phyloP scores from a whole-genome alignment of 2,113 vertebrate species.

The Stigmatopora argus region DNA sequence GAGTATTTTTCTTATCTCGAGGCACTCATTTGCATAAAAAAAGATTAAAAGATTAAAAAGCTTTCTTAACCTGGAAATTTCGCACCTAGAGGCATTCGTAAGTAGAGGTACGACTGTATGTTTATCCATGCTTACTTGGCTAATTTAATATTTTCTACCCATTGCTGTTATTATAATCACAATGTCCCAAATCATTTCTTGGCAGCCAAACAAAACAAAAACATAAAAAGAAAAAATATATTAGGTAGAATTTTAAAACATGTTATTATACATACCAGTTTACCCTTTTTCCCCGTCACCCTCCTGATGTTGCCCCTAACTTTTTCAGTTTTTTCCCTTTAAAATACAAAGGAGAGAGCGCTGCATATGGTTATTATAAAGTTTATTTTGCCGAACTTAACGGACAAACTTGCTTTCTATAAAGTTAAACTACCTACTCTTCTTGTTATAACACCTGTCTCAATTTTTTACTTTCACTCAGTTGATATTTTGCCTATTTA shows the following conservation, averaged over 20 bases:
- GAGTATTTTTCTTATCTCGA: too few species aligned
- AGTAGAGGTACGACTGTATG: too few species aligned
- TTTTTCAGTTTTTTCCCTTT: conserved; percentile 28
- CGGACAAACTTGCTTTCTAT: conserved; percentile 57
- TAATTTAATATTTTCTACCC: background rate
- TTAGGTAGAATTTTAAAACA: background rate
- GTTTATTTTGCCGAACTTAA: conserved; percentile 47
- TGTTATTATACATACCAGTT: background rate
- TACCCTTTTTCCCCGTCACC: conserved; percentile 7
- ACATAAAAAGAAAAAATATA: background rate
- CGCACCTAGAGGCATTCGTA: too few species aligned
- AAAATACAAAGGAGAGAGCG: conserved; percentile 56
- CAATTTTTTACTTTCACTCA: conserved; percentile 12
- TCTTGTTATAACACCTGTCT: conserved; percentile 1
- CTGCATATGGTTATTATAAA: conserved; percentile 54
- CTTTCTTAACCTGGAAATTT: too few species aligned
- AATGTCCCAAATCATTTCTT: background rate
- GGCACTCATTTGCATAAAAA: too few species aligned
- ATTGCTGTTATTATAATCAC: background rate
- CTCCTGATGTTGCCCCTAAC: conserved; percentile 12
- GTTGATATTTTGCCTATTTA: background rate
- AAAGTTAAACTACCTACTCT: conserved; percentile 42
- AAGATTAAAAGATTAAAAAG: too few species aligned
- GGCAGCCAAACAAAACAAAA: background rate
- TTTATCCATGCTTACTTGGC: background rate